Evolutionary conservation across 2,797 vertebrate species (phyloP).

Genomic region (Pangasius macronema): DNA sequence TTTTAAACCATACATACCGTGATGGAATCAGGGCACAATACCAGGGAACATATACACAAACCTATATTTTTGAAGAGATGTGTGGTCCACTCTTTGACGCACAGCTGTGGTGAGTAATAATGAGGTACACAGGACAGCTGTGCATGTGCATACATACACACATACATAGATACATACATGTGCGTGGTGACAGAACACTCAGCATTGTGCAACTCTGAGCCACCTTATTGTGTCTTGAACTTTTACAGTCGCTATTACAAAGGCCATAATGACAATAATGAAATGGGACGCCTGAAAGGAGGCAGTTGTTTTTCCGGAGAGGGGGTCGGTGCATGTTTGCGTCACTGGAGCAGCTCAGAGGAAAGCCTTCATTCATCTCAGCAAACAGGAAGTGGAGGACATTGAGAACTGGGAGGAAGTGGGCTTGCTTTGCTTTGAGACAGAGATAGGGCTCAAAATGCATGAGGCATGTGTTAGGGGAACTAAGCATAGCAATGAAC

Average conservation of each 20-base stretch:
- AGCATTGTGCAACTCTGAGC: conserved; percentile 72
- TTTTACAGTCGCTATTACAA: conserved; percentile 49
- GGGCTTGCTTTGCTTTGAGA: conserved; percentile 39
- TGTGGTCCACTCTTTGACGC: background rate
- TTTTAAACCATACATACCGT: background rate
- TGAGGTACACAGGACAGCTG: background rate
- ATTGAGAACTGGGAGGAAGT: conserved; percentile 70
- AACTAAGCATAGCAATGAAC: background rate
- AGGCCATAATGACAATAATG: conserved; percentile 47
- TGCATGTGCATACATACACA: conserved; percentile 25
- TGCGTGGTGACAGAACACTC: conserved; percentile 43
- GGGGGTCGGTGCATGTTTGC: conserved; percentile 50
- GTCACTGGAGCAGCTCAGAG: conserved; percentile 66
- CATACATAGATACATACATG: background rate
- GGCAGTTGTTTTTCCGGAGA: conserved; percentile 54
- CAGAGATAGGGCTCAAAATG: conserved; percentile 28
- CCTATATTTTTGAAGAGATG: background rate
- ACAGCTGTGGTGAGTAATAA: background rate
- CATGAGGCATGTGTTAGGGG: background rate
- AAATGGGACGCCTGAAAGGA: conserved; percentile 51
- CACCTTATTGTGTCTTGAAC: conserved; percentile 69
- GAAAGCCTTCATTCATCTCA: conserved; percentile 76
- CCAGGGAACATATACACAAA: background rate
- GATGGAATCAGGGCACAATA: background rate
- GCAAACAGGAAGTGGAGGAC: conserved; percentile 73